Base-by-base conservation (phyloP, 2,888 invertebrate genomes). In the Drosophila acutilabella region DNA sequence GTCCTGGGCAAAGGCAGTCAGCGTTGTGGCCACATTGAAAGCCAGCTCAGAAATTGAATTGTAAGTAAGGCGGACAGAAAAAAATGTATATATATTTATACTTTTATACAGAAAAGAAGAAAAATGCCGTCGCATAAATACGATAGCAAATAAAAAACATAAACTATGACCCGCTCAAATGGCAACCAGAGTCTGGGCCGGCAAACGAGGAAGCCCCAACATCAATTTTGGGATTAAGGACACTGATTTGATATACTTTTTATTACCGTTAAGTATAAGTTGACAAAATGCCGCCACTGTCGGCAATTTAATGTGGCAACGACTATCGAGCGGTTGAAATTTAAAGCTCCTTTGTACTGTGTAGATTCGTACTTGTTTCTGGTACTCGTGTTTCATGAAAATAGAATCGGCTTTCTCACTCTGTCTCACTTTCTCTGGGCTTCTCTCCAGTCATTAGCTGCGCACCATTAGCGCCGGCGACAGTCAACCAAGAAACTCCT, bases 191-290 rank as follows among this genome's bases (percentile, higher is more conserved):
- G 45, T 26, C 16, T 16, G 7, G 33, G 44, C 18, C 53, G 48
- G 48, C 81, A 69, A 54, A 58, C 75, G 64, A 69, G 68, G 77
- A 76, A 88, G 74, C 82, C 77, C 13, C 82, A 79, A 88, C 89
- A 89, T 89, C 90, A 90, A 89, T 89, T 89, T 81, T 71, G 74
- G 88, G 81, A 90, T 89, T 89, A 85, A 81, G 90, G 89, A 89
- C 88, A 90, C 90, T 90, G 89, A 89, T 90, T 90, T 89, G 81
- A 90, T 89, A 90, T 90, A 89, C 89, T 90, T 90, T 90, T 89
- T 89, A 90, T 86, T 86, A 87, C 84, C 86, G 82, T 85, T 88
- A 79, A 81, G 81, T 81, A 76, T 74, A 78, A 83, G 85, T 81
- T 84, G 87, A 68, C 75, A 75, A 80, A 86, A 79, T 71, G 75